Base-by-base conservation (phyloP, 1,140 invertebrate species). In the Antheraea pernyi region DNA sequence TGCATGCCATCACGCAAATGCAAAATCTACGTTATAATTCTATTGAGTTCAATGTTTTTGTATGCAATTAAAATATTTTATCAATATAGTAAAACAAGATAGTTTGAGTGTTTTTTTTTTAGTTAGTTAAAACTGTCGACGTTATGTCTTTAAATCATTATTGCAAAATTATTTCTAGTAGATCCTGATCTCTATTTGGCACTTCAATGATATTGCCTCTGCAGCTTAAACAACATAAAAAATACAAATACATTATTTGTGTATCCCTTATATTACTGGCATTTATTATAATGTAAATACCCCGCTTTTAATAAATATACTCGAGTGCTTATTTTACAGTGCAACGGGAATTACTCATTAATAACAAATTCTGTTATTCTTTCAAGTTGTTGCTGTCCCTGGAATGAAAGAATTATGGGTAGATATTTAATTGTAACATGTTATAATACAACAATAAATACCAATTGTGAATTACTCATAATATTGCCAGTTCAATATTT, bases 261-360 rank as follows among this genome's bases (percentile, higher is more conserved):
- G 82, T 88, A 84, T 87, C 84, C 82, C 80, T 78, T 30, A 61
- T 30, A 10, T 61, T 22, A 61, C 16, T 22, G 46, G 42, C 63
- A 18, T 48, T 30, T 19, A 46, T 37, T 37, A 67, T 18, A 53
- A 13, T 53, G 46, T 53, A 16, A 16, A n/a, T 53, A 63, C 61
- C 62, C 70, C 68, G 65, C 69, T 62, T 46, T 73, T 39, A 84
- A 87, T 85, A 86, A 88, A 85, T 88, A 88, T 65, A 59, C 74
- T 72, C 73, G 48, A 69, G 84, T 85, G 83, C 82, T 81, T 70
- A 59, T 74, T 85, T 85, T 89, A 90, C 89, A 91, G 86, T 90
- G 89, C 73, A 30, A 67, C 74, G 70, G 71, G 60, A 61, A 63
- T 59, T 18, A 8, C 16, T 6, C 16, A 6, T 16, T 16, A 53